Evolutionary conservation across 2,797 vertebrate species (phyloP), one percentile per base, ranked within the genome.

Genomic region (Smutsia gigantea): DNA sequence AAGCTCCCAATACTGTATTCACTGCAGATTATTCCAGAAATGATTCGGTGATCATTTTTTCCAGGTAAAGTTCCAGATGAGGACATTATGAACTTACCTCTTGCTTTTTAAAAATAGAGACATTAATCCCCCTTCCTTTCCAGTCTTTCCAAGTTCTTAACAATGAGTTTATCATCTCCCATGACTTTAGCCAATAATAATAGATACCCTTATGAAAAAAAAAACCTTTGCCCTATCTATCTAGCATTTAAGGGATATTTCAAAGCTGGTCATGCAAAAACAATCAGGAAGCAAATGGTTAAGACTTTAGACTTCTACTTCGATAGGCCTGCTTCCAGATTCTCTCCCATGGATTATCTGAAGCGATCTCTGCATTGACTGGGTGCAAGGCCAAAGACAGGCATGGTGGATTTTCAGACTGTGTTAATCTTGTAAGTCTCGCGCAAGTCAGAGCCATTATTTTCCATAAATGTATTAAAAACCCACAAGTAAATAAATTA

Each of bases 1-100:
- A 92, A 94, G 82, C 94, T 92, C 72, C 74, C 72, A 77, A 93
- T 53, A 90, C 81, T 78, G 10, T 57, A 87, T 86, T 96, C 71
- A 87, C 91, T 93, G 46, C 21, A 90, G 90, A 95, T 96, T 93
- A 94, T 97, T 97, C 94, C 90, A 96, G 84, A 97, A 97, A 91
- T 94, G 87, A 87, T 93, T 84, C 93, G 53, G 89, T 1, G 8
- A 23, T 85, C 51, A 19, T 69, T 89, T 88, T 79, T 82, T 55
- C 46, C 57, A 93, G 34, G 75, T 86, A 88, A 94, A 78, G 19
- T 94, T 92, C 78, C 87, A 95, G 87, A 96, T 90, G 68, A 85
- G 93, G 94, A 94, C 23, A 90, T 87, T 85, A 96, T 0, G 11
- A 49, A 89, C 53, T 86, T 75, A 27, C 53, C 17, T 15, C 90